Evolutionary conservation across 2,113 vertebrate genomes (phyloP).

Genomic region (Dendropsophus ebraccatus): DNA sequence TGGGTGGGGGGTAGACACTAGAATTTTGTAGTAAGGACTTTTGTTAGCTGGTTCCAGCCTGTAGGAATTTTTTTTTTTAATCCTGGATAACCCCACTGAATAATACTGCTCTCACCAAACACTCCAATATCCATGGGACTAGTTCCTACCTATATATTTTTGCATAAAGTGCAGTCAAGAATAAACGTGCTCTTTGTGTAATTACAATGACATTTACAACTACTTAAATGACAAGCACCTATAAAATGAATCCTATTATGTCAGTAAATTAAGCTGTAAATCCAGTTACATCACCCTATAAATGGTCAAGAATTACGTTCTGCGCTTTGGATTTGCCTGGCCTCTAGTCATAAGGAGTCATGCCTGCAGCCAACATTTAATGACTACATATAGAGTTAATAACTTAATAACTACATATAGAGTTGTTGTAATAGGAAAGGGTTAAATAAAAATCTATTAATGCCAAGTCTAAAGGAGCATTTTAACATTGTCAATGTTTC

Average conservation of each 20-base stretch:
- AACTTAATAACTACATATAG: too few species aligned
- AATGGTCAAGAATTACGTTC: slow-evolving; percentile 26
- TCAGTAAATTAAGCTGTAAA: slow-evolving; percentile 5
- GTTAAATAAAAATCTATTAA: background rate
- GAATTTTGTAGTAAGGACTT: too few species aligned
- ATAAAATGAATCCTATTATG: background rate
- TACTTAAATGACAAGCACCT: background rate
- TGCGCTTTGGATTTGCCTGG: background rate
- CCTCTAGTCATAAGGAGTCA: slow-evolving; percentile 17
- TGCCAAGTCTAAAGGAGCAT: background rate
- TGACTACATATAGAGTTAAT: too few species aligned
- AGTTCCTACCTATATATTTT: background rate
- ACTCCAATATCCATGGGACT: background rate
- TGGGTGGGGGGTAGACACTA: too few species aligned
- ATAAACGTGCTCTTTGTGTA: background rate
- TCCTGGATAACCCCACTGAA: too few species aligned
- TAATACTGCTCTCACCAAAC: background rate
- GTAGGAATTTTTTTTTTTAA: too few species aligned
- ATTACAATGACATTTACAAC: slow-evolving; percentile 39
- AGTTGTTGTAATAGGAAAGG: too few species aligned
- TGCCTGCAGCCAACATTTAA: background rate
- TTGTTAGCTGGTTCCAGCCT: too few species aligned
- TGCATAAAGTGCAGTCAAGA: too few species aligned
- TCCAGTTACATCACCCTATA: background rate
- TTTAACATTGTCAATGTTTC: background rate